These are phyloP conservation scores for Nyleta sp. DNA, from an alignment of 2,888 invertebrate genomes.

Conservation along the genomic window DNA sequence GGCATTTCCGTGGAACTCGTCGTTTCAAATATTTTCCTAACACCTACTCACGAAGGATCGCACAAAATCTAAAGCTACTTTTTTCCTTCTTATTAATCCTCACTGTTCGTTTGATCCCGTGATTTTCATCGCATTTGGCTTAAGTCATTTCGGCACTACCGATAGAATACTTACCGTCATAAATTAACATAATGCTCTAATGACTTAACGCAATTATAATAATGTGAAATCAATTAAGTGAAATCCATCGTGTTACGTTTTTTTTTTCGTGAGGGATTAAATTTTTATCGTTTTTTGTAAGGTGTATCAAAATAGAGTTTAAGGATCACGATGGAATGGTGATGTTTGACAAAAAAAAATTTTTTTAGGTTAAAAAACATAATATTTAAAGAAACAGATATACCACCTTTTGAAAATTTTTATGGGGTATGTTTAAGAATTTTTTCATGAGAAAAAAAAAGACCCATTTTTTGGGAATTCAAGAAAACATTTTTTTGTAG, in stretches of 20 bases:
- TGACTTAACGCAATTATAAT: conserved; percentile 47
- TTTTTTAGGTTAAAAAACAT: too few relatives aligned
- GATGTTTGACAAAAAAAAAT: too few relatives aligned
- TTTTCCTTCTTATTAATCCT: conserved; percentile 34
- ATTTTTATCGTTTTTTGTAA: conserved; percentile 34
- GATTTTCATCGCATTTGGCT: conserved; percentile 37
- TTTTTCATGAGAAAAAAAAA: too few relatives aligned
- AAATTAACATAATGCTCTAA: conserved; percentile 42
- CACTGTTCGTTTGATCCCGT: conserved; percentile 19
- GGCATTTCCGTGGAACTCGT: conserved; percentile 20
- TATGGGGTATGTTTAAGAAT: too few relatives aligned
- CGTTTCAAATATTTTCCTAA: conserved; percentile 36
- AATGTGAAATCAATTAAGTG: conserved; percentile 43
- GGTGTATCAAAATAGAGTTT: conserved; percentile 43
- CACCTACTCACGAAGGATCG: conserved; percentile 20
- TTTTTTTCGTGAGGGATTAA: conserved; percentile 26
- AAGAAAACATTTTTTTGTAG: too few relatives aligned
- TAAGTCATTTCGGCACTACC: conserved; percentile 33
- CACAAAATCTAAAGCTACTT: neutral
- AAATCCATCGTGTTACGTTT: conserved; percentile 27
- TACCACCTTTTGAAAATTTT: too few relatives aligned
- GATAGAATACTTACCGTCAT: conserved; percentile 26
- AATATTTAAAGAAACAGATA: too few relatives aligned
- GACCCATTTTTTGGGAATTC: too few relatives aligned
- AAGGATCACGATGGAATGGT: too few relatives aligned